Conservation (phyloP, 2,797 vertebrate species). For the Premnoplex brunnescens region DNA sequence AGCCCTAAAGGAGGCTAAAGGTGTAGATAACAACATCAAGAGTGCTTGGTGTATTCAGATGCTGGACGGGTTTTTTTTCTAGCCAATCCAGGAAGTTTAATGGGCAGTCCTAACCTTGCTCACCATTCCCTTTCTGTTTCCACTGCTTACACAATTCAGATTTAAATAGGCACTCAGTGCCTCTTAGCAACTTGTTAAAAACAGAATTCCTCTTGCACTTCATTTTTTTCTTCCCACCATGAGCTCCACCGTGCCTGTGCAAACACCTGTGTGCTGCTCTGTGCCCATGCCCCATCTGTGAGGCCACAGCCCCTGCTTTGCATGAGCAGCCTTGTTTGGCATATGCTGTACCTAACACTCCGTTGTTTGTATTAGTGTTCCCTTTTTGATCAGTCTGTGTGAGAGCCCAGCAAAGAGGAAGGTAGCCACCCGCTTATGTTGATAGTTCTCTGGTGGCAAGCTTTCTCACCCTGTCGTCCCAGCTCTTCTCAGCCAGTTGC, state of each 20-base stretch:
- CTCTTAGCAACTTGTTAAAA: not conserved
- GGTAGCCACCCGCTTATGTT: constrained; percentile 13
- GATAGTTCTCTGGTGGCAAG: constrained; percentile 38
- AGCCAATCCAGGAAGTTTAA: not conserved
- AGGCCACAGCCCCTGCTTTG: constrained; percentile 10
- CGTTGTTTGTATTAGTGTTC: constrained; percentile 45
- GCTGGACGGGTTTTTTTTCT: not conserved
- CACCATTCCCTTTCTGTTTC: not conserved
- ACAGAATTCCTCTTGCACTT: not conserved
- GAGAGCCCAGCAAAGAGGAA: constrained; percentile 12
- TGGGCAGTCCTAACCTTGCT: not conserved
- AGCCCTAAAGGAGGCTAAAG: not conserved
- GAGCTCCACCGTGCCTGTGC: not conserved
- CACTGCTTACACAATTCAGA: not conserved
- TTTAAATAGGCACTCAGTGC: not conserved
- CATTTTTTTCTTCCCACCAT: not conserved
- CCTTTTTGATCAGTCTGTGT: not conserved
- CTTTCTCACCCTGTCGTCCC: constrained; percentile 38
- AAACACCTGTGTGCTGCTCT: not conserved
- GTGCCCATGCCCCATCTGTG: not conserved
- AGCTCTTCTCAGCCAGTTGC: constrained; percentile 56
- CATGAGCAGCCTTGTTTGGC: not conserved
- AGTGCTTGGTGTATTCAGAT: not conserved
- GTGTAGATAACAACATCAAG: not conserved
- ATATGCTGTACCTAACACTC: not conserved